Evolutionary conservation across 2,797 vertebrate genomes (phyloP).

Genomic region (Aldrovandia affinis): DNA sequence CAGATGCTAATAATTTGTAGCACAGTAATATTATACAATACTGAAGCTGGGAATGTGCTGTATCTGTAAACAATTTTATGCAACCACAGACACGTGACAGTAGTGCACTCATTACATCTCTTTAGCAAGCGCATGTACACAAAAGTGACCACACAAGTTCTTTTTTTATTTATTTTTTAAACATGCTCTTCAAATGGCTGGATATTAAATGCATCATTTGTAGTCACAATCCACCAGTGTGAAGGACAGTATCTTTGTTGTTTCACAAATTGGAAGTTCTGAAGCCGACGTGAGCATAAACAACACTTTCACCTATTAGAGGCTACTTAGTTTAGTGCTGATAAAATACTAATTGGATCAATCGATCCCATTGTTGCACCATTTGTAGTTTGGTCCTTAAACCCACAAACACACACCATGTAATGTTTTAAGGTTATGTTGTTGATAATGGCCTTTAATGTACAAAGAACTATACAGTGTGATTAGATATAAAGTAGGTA

Average conservation of each 20-base stretch:
- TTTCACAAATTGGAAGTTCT: background rate
- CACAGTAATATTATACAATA: constrained; percentile 13
- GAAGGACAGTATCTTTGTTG: background rate
- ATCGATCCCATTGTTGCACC: background rate
- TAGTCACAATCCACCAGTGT: background rate
- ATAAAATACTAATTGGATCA: background rate
- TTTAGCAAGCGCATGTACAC: constrained; percentile 5
- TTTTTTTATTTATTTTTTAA: background rate
- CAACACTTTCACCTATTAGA: background rate
- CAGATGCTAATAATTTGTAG: background rate
- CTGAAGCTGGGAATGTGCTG: background rate
- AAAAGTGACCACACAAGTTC: background rate
- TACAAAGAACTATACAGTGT: constrained; percentile 8
- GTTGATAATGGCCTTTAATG: background rate
- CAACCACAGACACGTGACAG: background rate
- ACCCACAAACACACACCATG: background rate
- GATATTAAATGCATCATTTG: background rate
- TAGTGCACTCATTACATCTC: background rate
- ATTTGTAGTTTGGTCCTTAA: background rate
- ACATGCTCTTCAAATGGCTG: background rate
- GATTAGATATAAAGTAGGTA: background rate
- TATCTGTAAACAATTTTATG: constrained; percentile 6
- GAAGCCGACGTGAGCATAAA: background rate
- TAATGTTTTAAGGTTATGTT: background rate
- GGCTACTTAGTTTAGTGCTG: background rate